Evolutionary conservation across 2,888 invertebrate genomes (phyloP), one percentile per base, ranked within the genome.

Genomic region (Creontiades dilutus): DNA sequence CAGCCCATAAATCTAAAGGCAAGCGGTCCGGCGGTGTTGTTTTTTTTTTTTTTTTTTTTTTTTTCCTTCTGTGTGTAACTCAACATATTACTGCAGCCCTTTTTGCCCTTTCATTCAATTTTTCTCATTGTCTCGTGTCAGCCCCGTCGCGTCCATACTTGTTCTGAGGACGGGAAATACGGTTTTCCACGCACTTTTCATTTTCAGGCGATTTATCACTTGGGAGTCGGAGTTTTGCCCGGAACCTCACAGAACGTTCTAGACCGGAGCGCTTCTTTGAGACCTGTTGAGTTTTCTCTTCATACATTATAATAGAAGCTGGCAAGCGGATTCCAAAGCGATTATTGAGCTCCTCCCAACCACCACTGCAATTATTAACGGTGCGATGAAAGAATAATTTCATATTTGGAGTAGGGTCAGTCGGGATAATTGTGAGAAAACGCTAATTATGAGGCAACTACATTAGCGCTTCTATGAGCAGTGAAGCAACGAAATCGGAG

Each of bases 321-420:
- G 68, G 68, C 68, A 68, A 68, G 68, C 23, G 68, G 68, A 11
- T 23, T 68, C 23, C 23, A 68, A 68, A 68, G 27, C 68, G 68
- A 11, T 68, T 23, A 68, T 68, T 4, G 23, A 0, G 27, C 23
- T n/a, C 23, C 68, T 61, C 9, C 19, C n/a, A n/a, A n/a, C n/a
- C 61, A n/a, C n/a, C 61, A 5, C 23, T 68, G 23, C 27, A 68
- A 23, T 23, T 19, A 68, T 68, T 23, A 23, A 4, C 68, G 9
- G n/a, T n/a, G 12, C 68, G 27, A 23, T 12, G 23, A 68, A 68
- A 12, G 68, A 61, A 19, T 61, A 61, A 61, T n/a, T n/a, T n/a
- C n/a, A n/a, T n/a, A n/a, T n/a, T n/a, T n/a, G n/a, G n/a, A n/a
- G n/a, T n/a, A n/a, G n/a, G n/a, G n/a, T n/a, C n/a, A n/a, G n/a